A percentile compares a stretch with the other conserved stretches of the same genome.
Conservation (phyloP, 2,888 invertebrate species). For the Meteorus colon region DNA sequence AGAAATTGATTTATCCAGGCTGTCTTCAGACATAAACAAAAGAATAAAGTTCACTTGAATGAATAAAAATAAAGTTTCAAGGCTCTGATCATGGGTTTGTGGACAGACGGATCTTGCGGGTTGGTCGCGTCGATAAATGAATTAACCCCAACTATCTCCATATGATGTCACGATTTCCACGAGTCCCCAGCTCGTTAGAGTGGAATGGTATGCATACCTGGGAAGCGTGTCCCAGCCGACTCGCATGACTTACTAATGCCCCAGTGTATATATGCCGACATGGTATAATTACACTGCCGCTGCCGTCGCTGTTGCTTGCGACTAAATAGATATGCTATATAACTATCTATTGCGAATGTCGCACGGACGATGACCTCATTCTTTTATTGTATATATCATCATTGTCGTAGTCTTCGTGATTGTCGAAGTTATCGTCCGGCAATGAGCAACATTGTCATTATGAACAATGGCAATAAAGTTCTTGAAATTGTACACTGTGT, state of each 20-base stretch:
- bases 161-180: slow-evolving; percentile 46
- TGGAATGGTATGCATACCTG: slow-evolving; percentile 51
- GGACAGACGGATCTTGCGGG: neutral
- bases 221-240: slow-evolving; percentile 45
- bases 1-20: no score
- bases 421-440: neutral
- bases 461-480: neutral
- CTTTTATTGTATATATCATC: neutral
- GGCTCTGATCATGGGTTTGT: slow-evolving; percentile 6
- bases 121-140: slow-evolving; percentile 40
- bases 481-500: no score
- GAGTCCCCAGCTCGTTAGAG: slow-evolving; percentile 49
- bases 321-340: slow-evolving; percentile 34
- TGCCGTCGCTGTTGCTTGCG: slow-evolving; percentile 29
- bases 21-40: no score
- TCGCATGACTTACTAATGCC: slow-evolving; percentile 54
- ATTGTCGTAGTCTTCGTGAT: neutral
- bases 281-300: slow-evolving; percentile 34
- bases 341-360: slow-evolving; percentile 50
- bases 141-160: slow-evolving; percentile 42
- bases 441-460: neutral
- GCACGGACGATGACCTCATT: slow-evolving; percentile 44
- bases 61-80: neutral
- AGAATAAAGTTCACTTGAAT: no score
- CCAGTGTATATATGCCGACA: slow-evolving; percentile 44